Base-by-base conservation (phyloP, 1,140 invertebrate genomes). In the Aphelinus certus region DNA sequence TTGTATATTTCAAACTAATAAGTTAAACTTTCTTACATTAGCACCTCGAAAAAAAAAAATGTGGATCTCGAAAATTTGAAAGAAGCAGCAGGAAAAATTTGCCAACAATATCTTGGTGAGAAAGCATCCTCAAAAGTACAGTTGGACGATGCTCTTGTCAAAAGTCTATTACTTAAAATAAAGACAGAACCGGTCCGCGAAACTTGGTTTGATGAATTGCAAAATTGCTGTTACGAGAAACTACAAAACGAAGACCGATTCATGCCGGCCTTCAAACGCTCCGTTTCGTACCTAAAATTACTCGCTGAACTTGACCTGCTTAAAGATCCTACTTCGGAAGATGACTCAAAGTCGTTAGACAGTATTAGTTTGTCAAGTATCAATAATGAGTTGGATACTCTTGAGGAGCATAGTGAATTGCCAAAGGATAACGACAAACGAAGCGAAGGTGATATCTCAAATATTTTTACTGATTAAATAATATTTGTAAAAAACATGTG, bases 131-230 rank as follows among this genome's bases (percentile, higher is more conserved):
- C 91, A 3, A 90, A 90, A 81, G 85, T 95, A 3, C 88, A 90
- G 75, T 80, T 96, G 6, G 93, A 93, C 73, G 91, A 94, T 75
- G 82, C 82, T 58, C 82, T 94, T 6, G 88, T 93, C 1, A 92
- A 92, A 72, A 90, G 87, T 80, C 87, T 95, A 53, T 79, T 93
- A 43, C 87, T 89, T 69, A 90, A 91, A 79, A 91, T 95, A 72
- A 91, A 91, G 79, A 92, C 89, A 75, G 91, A 93, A 76, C 79
- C 83, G 2, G 88, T 92, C 7, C 89, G 90, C 61, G 93, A 95
- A 77, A 88, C 87, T 3, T 95, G 95, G 91, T 98, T 98, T 88
- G 96, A 97, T 85, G 93, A 95, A 71, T 90, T 96, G 7, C 93
- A 96, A 85, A 86, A 90, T 69, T 90, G 89, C 64, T 90, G 94